Evolutionary conservation across 2,888 invertebrate species (phyloP).

Genomic region (Arrhopalites spinosus): DNA sequence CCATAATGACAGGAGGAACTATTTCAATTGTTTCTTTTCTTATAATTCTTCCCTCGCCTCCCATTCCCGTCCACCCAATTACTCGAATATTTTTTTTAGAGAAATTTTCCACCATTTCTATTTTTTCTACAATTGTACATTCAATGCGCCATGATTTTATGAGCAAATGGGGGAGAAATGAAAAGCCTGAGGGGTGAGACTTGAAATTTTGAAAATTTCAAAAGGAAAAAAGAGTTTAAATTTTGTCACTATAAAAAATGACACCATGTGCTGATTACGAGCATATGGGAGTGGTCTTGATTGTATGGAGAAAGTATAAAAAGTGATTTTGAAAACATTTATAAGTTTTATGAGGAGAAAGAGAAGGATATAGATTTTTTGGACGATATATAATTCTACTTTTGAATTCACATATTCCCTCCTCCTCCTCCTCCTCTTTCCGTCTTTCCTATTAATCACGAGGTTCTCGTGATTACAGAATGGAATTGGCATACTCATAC

Average conservation of each 20-base stretch:
- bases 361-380: background rate
- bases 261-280: background rate
- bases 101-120: too few species aligned
- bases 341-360: background rate
- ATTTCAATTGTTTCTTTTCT: too few species aligned
- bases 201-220: background rate
- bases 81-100: background rate
- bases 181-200: background rate
- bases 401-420: background rate
- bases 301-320: background rate
- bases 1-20: too few species aligned
- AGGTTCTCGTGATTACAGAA: background rate
- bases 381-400: background rate
- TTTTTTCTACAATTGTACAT: too few species aligned
- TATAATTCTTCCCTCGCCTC: background rate
- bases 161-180: background rate
- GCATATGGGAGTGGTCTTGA: background rate
- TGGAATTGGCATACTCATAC: background rate
- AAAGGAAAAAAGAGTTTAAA: too few species aligned
- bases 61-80: background rate
- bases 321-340: constrained; percentile 1
- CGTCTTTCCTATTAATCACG: background rate
- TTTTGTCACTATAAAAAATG: too few species aligned
- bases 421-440: background rate
- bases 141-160: too few species aligned